Evolutionary conservation across 2,888 invertebrate species (phyloP), one percentile per base, ranked within the genome.

Genomic region (Synergus gifuensis): DNA sequence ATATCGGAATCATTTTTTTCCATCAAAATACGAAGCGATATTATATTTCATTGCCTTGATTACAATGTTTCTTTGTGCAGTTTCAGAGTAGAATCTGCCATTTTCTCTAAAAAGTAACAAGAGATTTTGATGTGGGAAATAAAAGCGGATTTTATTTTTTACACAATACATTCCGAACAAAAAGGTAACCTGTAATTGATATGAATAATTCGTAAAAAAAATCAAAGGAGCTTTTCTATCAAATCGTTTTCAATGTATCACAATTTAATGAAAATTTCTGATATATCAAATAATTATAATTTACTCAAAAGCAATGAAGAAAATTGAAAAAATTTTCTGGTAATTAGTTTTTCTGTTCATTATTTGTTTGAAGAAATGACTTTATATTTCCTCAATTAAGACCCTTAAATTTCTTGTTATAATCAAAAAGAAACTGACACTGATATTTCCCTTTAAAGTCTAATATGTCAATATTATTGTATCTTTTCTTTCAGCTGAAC

Each of bases 381-480:
- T 36, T 36, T 7, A 36, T 36, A 36, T 36, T 36, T 36, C 3
- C 28, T 14, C 1, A 62, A 28, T 14, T 22, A 62, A 28, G 22
- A 28, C 1, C 1, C 4, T 28, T 28, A 11, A 4, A 12, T 62
- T 22, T 62, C 2, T 5, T 62, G 4, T 28, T 28, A 28, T 28
- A 5, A 14, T 62, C 2, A 5, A 62, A 28, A 62, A 60, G 60
- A 36, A 73, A 40, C 36, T 11, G 16, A 36, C 54, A 49, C 49
- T n/a, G 36, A 36, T 54, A 46, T 40, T 28, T 54, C 28, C 8
- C 16, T 36, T 22, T n/a, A 36, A n/a, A 11, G 73, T 36, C 49
- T 49, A 73, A 54, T 73, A 54, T 73, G 73, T 49, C 36, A 73
- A 36, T 54, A 14, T 54, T 73, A 54, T 73, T 54, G 9, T 8